These are phyloP conservation scores for Drosophila cracens DNA, from an alignment of 2,888 invertebrate species.

Conservation along the genomic window DNA sequence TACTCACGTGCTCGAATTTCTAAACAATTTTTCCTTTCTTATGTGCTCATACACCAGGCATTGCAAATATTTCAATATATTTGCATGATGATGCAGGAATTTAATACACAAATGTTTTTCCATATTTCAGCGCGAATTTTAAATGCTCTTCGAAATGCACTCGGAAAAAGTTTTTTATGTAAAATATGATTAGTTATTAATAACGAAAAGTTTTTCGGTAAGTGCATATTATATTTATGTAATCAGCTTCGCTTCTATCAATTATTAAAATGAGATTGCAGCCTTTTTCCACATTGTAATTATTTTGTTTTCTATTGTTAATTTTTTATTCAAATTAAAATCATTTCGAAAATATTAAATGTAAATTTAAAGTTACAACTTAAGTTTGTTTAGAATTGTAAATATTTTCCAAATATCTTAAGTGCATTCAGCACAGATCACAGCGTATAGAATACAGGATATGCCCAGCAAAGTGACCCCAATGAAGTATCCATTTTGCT, in stretches of 20 bases:
- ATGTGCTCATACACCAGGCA: conserved; percentile 41
- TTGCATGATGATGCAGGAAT: conserved; percentile 39
- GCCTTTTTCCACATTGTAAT: no score
- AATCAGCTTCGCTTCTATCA: background rate
- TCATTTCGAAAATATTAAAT: no score
- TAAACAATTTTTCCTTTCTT: conserved; percentile 60
- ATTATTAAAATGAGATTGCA: background rate
- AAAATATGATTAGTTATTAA: background rate
- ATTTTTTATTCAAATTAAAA: no score
- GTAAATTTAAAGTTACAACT: no score
- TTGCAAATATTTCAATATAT: conserved; percentile 58
- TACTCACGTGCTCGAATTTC: conserved; percentile 43
- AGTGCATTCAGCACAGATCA: background rate
- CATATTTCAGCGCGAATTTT: background rate
- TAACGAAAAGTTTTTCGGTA: background rate
- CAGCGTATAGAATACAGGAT: background rate
- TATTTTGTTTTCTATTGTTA: no score
- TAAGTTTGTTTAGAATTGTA: no score
- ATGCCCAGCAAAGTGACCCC: conserved; percentile 15
- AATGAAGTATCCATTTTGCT: background rate
- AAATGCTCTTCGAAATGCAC: conserved; percentile 23
- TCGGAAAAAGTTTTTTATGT: background rate
- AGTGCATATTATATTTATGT: background rate
- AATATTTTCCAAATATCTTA: background rate
- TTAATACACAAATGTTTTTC: conserved; percentile 15